These are phyloP conservation scores for Prostheceraeus crozeri DNA, from an alignment of 2,888 invertebrate species.

Conservation along the genomic window DNA sequence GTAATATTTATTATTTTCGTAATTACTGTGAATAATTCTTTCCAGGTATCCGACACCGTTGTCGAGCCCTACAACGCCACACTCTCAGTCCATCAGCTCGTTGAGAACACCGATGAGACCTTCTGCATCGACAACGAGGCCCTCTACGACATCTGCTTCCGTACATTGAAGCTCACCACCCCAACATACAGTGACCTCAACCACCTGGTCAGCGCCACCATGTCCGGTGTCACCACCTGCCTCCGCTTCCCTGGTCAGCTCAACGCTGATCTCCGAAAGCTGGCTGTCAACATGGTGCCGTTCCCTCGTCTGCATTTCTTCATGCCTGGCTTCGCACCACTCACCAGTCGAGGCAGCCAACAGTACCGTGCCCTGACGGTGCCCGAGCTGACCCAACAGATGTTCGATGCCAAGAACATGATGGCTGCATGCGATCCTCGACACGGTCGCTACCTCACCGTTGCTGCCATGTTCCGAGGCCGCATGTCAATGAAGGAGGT, in stretches of 20 bases:
- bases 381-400: constrained; percentile 37
- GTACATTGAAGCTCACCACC: constrained; percentile 36
- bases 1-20: too few relatives aligned
- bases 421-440: constrained; percentile 38
- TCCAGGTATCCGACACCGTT: constrained; percentile 36
- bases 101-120: constrained; percentile 39
- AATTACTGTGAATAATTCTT: not conserved
- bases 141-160: constrained; percentile 38
- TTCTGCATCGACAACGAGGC: constrained; percentile 39
- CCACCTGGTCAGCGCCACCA: constrained; percentile 37
- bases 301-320: constrained; percentile 39
- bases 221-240: constrained; percentile 39
- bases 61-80: constrained; percentile 40
- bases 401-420: constrained; percentile 38
- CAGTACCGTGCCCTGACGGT: constrained; percentile 34
- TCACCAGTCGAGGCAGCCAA: constrained; percentile 31
- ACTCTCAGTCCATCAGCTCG: constrained; percentile 36
- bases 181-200: constrained; percentile 39
- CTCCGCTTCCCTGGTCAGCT: constrained; percentile 37
- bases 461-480: constrained; percentile 35
- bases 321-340: constrained; percentile 38
- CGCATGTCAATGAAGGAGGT: constrained; percentile 40
- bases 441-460: constrained; percentile 37
- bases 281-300: constrained; percentile 38
- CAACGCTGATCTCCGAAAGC: constrained; percentile 38